Evolutionary conservation across 64 coral and sea anemone species (phyloP), one percentile per base, ranked within the genome.

Genomic region (Dendrophyllia cribrosa): DNA sequence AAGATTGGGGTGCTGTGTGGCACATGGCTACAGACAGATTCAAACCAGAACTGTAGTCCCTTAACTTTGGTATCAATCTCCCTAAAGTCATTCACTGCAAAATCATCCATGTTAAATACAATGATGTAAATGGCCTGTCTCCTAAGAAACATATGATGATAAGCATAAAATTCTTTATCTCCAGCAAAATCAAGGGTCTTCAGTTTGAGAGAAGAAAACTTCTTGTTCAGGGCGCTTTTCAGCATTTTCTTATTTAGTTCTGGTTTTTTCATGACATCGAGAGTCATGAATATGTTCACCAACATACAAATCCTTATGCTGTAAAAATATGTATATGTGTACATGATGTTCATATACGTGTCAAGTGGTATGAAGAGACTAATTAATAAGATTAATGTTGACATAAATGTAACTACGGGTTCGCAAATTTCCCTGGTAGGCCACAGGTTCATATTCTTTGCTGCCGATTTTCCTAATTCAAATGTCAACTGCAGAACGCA

Each of bases 141-240:
- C 23, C 56, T 94, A 10, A 94, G 63, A 49, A 94, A 94, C 52
- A 94, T 76, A 21, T 94, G 78, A 68, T 89, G 87, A 51, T 94
- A 94, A 9, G 78, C 79, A 25, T 85, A 77, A 50, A 89, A 86
- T 13, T 94, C 92, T 19, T 85, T 69, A 64, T 89, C 92, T 58
- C 92, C 92, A 58, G 87, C 92, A 94, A 94, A 94, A 73, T 94
- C 92, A 22, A 94, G 92, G 10, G 89, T 73, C 47, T 89, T 89
- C 46, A 94, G 62, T 76, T 89, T 94, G 3, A 89, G 14, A 17
- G 59, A 85, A 16, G 19, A n/a, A 16, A 75, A 94, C 59, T 66
- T 81, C 6, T 83, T 23, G 19, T 94, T 19, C 13, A 94, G 78
- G 22, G 86, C 86, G n/a, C 47, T 60, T 56, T 89, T 83, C 11